Conservation (phyloP, 2,888 invertebrate species). For the Busseola fusca region DNA sequence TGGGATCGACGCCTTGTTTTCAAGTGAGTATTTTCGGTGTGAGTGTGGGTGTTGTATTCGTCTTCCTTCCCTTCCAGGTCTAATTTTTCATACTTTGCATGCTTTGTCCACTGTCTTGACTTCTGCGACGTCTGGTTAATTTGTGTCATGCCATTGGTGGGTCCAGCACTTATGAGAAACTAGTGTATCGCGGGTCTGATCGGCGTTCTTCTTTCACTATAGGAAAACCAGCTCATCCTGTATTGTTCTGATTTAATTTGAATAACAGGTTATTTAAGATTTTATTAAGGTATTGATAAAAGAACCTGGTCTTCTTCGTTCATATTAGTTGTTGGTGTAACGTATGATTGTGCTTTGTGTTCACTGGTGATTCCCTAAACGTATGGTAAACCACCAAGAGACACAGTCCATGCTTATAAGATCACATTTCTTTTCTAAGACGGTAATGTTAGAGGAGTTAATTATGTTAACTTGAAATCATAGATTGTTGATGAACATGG, state of each 20-base stretch:
- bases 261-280: background rate
- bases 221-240: background rate
- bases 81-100: background rate
- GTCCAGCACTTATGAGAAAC: background rate
- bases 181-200: background rate
- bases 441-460: background rate
- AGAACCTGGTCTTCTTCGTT: background rate
- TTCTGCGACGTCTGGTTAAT: background rate
- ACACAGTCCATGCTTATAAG: background rate
- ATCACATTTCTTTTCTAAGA: background rate
- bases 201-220: background rate
- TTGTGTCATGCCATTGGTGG: background rate
- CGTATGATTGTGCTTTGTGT: background rate
- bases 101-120: background rate
- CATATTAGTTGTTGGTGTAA: background rate
- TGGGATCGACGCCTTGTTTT: background rate
- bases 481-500: background rate
- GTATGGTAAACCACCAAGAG: background rate
- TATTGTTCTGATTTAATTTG: background rate
- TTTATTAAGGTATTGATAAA: background rate
- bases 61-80: background rate
- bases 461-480: background rate
- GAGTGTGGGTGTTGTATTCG: background rate
- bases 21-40: background rate
- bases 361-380: conserved; percentile 1